A percentile compares a stretch with the other conserved stretches of the same genome.
Conservation (phyloP, 2,888 invertebrate genomes). For the Chrysolina oricalcia region DNA sequence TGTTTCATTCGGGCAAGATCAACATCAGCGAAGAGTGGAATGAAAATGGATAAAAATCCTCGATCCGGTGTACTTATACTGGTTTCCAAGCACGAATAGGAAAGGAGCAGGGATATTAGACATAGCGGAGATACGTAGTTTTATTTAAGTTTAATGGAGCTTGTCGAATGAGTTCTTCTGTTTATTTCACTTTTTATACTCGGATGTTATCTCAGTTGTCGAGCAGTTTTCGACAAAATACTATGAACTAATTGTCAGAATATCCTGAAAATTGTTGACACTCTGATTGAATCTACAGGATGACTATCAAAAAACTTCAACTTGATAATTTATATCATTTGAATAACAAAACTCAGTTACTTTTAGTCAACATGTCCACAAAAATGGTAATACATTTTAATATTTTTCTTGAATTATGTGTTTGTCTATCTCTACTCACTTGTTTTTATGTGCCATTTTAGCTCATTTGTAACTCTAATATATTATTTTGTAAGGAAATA, state of each 20-base stretch:
- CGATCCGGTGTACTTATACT: neutral
- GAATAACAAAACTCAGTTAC: too few relatives aligned
- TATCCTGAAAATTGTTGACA: neutral
- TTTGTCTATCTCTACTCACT: too few relatives aligned
- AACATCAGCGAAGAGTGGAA: slow-evolving; percentile 10
- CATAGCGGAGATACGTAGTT: slow-evolving; percentile 11
- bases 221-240: neutral
- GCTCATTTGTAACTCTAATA: too few relatives aligned
- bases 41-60: slow-evolving; percentile 15
- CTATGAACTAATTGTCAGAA: neutral
- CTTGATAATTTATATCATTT: too few relatives aligned
- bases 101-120: neutral
- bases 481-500: too few relatives aligned
- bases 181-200: neutral
- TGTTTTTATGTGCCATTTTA: too few relatives aligned
- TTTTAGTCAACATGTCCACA: too few relatives aligned
- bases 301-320: too few relatives aligned
- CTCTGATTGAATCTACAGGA: too few relatives aligned
- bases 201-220: neutral
- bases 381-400: too few relatives aligned
- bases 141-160: slow-evolving; percentile 1
- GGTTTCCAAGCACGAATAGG: slow-evolving; percentile 8
- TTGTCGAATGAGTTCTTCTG: neutral
- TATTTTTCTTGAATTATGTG: too few relatives aligned
- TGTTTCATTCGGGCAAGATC: neutral